These are phyloP conservation scores for Streptopelia turtur DNA, from an alignment of 2,797 vertebrate genomes.

Conservation along the genomic window DNA sequence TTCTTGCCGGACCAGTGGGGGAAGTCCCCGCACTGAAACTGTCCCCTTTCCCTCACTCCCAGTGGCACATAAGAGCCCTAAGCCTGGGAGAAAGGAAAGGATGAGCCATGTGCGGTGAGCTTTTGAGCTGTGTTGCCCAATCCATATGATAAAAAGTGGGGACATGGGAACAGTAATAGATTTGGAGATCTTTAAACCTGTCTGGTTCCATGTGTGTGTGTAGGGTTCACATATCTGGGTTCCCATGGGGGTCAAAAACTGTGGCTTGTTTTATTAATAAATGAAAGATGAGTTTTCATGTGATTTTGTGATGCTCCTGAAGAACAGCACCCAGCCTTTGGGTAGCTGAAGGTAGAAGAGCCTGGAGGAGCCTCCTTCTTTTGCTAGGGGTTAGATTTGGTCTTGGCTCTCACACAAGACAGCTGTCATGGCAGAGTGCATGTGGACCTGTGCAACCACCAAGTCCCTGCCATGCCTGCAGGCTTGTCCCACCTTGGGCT, in stretches of 20 bases:
- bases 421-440: background rate
- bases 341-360: background rate
- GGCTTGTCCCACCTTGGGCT: background rate
- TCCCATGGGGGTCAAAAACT: background rate
- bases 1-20: rapidly evolving
- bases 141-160: background rate
- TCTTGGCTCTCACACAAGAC: background rate
- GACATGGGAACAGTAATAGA: background rate
- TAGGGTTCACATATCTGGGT: background rate
- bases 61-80: background rate
- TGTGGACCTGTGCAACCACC: background rate
- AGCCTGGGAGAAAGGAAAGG: background rate
- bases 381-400: background rate
- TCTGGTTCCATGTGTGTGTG: background rate
- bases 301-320: background rate
- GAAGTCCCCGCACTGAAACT: background rate
- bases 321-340: background rate
- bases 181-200: background rate
- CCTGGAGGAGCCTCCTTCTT: background rate
- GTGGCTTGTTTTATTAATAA: background rate
- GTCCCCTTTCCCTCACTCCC: background rate
- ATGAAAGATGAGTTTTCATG: background rate
- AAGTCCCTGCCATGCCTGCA: background rate
- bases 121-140: background rate
- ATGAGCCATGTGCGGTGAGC: background rate